Evolutionary conservation across 2,888 invertebrate genomes (phyloP).

Genomic region (Nemapogon koenigi): DNA sequence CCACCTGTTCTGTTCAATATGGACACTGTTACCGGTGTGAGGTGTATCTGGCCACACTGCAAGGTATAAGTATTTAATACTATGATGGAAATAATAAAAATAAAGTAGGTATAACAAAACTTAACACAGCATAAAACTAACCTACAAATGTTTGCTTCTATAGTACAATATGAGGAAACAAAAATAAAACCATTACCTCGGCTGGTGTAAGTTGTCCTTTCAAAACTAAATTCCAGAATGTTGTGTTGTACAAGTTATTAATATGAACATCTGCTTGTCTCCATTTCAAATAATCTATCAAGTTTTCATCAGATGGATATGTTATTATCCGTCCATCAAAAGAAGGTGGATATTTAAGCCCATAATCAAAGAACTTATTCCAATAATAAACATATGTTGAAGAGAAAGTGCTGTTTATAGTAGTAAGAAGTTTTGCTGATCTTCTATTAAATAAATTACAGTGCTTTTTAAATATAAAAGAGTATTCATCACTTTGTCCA

Average conservation of each 20-base stretch:
- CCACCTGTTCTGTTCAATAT: too few species aligned
- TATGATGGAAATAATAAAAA: too few species aligned
- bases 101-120: too few species aligned
- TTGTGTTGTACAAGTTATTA: constrained; percentile 96
- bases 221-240: constrained; percentile 90
- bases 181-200: constrained; percentile 59
- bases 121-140: too few species aligned
- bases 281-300: constrained; percentile 91
- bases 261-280: constrained; percentile 95
- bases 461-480: constrained; percentile 86
- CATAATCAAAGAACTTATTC: constrained; percentile 77
- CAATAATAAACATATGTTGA: constrained; percentile 88
- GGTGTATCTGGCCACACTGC: too few species aligned
- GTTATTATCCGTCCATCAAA: constrained; percentile 91
- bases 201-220: constrained; percentile 75
- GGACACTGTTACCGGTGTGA: too few species aligned
- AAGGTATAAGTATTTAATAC: too few species aligned
- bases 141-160: too few species aligned
- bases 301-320: constrained; percentile 86
- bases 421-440: constrained; percentile 83
- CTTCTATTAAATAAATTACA: constrained; percentile 81
- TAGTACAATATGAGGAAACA: too few species aligned
- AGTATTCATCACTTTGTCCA: constrained; percentile 98
- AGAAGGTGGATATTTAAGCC: constrained; percentile 85
- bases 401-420: constrained; percentile 87